Conservation (phyloP, 2,888 invertebrate species). For the Cataglyphis livida region DNA sequence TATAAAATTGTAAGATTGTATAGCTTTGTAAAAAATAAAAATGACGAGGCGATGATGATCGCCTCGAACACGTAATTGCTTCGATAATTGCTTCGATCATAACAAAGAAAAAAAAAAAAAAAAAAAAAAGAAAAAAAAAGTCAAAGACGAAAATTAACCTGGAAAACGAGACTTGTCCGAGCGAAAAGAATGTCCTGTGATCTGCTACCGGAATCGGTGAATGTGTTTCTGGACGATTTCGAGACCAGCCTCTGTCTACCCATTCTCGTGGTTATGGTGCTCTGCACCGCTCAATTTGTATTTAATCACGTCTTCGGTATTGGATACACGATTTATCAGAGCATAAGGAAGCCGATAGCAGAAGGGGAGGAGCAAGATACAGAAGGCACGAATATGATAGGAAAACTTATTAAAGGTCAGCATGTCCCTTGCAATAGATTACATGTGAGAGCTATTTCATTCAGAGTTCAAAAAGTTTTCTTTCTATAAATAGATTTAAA, state of each 20-base stretch:
- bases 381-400: constrained; percentile 27
- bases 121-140: neutral
- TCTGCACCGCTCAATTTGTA: constrained; percentile 81
- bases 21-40: neutral
- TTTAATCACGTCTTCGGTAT: constrained; percentile 76
- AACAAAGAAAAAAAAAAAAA: neutral
- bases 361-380: neutral
- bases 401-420: constrained; percentile 67
- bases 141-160: constrained; percentile 21
- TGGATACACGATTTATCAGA: constrained; percentile 62
- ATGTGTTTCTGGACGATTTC: constrained; percentile 78
- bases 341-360: constrained; percentile 28
- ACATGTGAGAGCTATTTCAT: neutral
- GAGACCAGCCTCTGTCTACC: constrained; percentile 81
- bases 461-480: neutral
- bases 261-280: constrained; percentile 77
- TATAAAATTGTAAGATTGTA: constrained; percentile 9
- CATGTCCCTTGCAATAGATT: neutral
- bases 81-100: neutral
- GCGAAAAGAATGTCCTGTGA: constrained; percentile 74
- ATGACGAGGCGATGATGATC: constrained; percentile 34
- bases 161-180: neutral
- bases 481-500: neutral
- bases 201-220: constrained; percentile 77
- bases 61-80: neutral